These are phyloP conservation scores for Stigmatopora argus DNA, from an alignment of 2,113 vertebrate species.

Conservation along the genomic window DNA sequence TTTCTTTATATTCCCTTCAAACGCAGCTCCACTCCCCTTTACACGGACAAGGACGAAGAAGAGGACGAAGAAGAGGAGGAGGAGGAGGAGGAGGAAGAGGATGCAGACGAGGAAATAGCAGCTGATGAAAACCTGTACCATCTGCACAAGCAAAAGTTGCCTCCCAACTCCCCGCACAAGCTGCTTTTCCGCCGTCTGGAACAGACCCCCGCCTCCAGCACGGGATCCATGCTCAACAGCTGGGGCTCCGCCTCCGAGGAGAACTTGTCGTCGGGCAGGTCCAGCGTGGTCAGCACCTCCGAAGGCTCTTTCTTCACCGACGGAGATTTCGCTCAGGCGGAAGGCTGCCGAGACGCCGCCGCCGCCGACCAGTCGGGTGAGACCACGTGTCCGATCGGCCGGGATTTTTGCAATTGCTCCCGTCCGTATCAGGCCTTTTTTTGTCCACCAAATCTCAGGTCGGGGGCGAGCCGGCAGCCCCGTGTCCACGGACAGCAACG, in stretches of 20 bases:
- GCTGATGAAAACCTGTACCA: slow-evolving; percentile 65
- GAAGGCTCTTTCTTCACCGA: slow-evolving; percentile 93
- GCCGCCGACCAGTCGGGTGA: slow-evolving; percentile 52
- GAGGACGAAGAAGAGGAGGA: slow-evolving; percentile 65
- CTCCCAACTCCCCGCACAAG: slow-evolving; percentile 62
- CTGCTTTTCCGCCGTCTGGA: slow-evolving; percentile 80
- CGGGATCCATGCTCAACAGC: slow-evolving; percentile 93
- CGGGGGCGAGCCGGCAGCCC: slow-evolving; percentile 81
- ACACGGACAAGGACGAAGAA: slow-evolving; percentile 80
- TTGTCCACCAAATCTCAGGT: slow-evolving; percentile 68
- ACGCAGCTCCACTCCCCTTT: slow-evolving; percentile 83
- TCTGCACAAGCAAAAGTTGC: slow-evolving; percentile 57
- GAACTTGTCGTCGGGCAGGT: slow-evolving; percentile 88
- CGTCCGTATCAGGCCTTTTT: background rate
- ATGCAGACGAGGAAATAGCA: slow-evolving; percentile 63
- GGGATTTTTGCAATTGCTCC: no score
- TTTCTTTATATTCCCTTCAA: slow-evolving; percentile 71
- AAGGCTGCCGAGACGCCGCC: slow-evolving; percentile 79
- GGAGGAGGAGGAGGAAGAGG: slow-evolving; percentile 74
- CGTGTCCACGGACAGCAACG: slow-evolving; percentile 90
- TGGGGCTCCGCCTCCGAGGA: slow-evolving; percentile 95
- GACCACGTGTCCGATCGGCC: no score
- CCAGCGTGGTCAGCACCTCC: slow-evolving; percentile 85
- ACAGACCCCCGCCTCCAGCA: slow-evolving; percentile 88
- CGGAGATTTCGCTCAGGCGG: slow-evolving; percentile 88